Percentiles rank a stretch among this genome's conserved stretches.
Evolutionary conservation across 2,888 invertebrate species (phyloP).

Genomic region (Noctua janthina): DNA sequence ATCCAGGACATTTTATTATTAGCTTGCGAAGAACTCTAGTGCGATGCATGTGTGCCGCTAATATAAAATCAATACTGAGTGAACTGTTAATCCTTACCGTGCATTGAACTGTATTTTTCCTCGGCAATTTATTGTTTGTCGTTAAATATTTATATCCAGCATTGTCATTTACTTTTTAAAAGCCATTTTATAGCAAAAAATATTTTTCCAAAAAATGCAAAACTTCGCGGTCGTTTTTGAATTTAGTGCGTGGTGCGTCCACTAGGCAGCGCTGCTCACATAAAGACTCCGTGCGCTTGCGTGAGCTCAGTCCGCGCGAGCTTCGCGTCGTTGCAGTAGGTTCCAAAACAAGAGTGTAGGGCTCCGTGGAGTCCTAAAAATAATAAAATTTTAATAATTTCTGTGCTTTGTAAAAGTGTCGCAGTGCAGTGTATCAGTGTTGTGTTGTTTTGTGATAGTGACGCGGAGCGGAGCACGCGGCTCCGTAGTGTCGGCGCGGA

Average conservation of each 20-base stretch:
- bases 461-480: conserved; percentile 65
- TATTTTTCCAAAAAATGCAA: conserved; percentile 63
- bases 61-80: conserved; percentile 85
- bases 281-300: conserved; percentile 81
- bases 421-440: conserved; percentile 78
- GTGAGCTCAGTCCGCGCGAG: conserved; percentile 78
- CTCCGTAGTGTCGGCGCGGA: conserved; percentile 78
- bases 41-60: conserved; percentile 68
- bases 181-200: conserved; percentile 31
- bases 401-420: conserved; percentile 74
- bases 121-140: conserved; percentile 28
- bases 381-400: conserved; percentile 63
- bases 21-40: conserved; percentile 65
- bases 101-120: conserved; percentile 31
- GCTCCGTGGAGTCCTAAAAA: conserved; percentile 73
- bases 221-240: conserved; percentile 84
- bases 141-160: conserved; percentile 19
- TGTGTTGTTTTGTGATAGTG: conserved; percentile 63
- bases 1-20: conserved; percentile 67
- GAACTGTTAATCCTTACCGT: conserved; percentile 57
- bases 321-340: conserved; percentile 81
- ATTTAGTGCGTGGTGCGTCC: conserved; percentile 68
- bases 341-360: conserved; percentile 79
- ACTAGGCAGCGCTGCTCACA: conserved; percentile 73
- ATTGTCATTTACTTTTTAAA: conserved; percentile 24